These are phyloP conservation scores for Nebria salina DNA, from an alignment of 2,888 invertebrate genomes.

Conservation along the genomic window DNA sequence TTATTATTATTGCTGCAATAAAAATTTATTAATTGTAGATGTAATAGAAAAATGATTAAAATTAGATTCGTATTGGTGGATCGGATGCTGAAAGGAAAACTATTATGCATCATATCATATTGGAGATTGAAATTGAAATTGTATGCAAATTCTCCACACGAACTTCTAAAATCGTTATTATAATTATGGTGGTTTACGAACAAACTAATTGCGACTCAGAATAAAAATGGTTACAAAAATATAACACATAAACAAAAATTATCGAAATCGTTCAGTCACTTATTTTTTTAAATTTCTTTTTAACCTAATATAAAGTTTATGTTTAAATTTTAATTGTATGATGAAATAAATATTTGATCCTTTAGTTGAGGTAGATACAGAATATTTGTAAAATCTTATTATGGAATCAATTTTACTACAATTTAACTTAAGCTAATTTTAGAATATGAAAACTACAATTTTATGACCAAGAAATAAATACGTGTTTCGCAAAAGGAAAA, in stretches of 20 bases:
- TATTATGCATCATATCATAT: constrained; percentile 38
- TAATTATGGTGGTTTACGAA: constrained; percentile 15
- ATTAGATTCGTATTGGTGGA: constrained; percentile 42
- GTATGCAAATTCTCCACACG: constrained; percentile 23
- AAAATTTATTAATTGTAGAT: constrained; percentile 50
- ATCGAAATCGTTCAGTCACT: too few species aligned
- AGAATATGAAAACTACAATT: too few species aligned
- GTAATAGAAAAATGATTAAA: constrained; percentile 31
- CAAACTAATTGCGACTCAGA: neutral
- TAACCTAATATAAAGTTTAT: too few species aligned
- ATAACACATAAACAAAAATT: too few species aligned
- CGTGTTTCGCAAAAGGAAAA: too few species aligned
- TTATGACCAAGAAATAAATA: too few species aligned
- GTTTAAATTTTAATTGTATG: too few species aligned
- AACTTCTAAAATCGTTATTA: constrained; percentile 37
- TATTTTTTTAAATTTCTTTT: too few species aligned
- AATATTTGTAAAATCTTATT: neutral
- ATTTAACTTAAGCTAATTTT: too few species aligned
- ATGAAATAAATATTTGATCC: neutral
- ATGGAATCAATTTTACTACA: too few species aligned
- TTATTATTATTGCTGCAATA: constrained; percentile 54
- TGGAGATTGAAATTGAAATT: constrained; percentile 22
- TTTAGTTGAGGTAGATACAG: neutral
- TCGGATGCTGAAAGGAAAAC: constrained; percentile 46
- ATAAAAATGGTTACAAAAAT: neutral